Percentiles rank a stretch among this genome's conserved stretches.
phyloP scores from a whole-genome alignment of 2,888 invertebrate species.

The Trileptium ribeirensis region DNA sequence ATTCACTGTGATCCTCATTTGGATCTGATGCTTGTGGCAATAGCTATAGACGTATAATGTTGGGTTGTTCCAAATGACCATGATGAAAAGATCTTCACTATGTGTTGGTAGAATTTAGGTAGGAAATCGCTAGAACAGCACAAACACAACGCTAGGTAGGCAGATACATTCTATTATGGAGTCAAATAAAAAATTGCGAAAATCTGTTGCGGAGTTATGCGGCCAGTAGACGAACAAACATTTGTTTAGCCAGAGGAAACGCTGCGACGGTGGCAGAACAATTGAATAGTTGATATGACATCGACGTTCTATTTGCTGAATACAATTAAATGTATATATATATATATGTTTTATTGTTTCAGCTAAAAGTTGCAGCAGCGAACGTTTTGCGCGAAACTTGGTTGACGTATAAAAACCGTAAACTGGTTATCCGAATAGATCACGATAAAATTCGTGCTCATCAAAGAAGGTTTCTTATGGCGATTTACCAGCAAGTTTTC shows the following conservation, averaged over 20 bases:
- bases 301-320: not conserved
- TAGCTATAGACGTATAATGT: too few relatives aligned
- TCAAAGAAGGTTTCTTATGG: constrained; percentile 96
- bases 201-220: not conserved
- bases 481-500: constrained; percentile 88
- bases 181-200: too few relatives aligned
- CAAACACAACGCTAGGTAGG: too few relatives aligned
- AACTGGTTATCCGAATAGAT: constrained; percentile 92
- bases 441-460: constrained; percentile 91
- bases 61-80: too few relatives aligned
- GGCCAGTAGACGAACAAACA: not conserved
- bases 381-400: constrained; percentile 98
- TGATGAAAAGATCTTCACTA: too few relatives aligned
- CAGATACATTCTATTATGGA: too few relatives aligned
- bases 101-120: too few relatives aligned
- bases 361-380: constrained; percentile 99
- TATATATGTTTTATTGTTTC: constrained; percentile 41
- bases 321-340: not conserved
- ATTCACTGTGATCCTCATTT: too few relatives aligned
- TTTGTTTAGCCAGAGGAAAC: not conserved
- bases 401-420: constrained; percentile 99
- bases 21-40: too few relatives aligned
- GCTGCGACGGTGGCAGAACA: too few relatives aligned
- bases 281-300: not conserved
- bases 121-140: too few relatives aligned